A percentile compares a stretch with the other conserved stretches of the same genome.
Conservation (phyloP, 2,888 invertebrate genomes). For the Orthonevra nobilis region DNA sequence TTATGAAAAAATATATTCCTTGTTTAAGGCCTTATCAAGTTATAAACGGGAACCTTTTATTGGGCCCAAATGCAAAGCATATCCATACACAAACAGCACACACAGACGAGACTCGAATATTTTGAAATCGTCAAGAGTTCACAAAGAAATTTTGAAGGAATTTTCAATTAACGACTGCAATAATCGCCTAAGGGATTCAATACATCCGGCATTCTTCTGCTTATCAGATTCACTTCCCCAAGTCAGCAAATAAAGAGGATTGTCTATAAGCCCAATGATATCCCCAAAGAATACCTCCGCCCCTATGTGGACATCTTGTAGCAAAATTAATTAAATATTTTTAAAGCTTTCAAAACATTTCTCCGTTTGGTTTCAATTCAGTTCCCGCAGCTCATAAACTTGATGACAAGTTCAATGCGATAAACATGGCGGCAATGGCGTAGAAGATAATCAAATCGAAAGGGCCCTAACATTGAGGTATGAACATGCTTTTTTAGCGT, state of each 20-base stretch:
- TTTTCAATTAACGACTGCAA: conserved; percentile 19
- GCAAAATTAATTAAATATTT: conserved; percentile 67
- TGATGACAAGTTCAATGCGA: conserved; percentile 49
- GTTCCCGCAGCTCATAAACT: too few relatives aligned
- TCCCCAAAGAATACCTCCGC: conserved; percentile 18
- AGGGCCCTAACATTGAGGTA: conserved; percentile 49
- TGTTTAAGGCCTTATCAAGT: too few relatives aligned
- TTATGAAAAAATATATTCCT: too few relatives aligned
- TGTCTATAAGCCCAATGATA: neutral
- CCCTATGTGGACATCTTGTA: conserved; percentile 44
- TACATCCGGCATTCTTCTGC: neutral
- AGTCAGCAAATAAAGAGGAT: conserved; percentile 38
- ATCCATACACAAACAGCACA: too few relatives aligned
- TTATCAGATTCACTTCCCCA: neutral
- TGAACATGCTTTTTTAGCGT: conserved; percentile 21
- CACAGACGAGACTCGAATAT: too few relatives aligned
- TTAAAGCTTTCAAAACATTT: conserved; percentile 53
- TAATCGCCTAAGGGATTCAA: conserved; percentile 35
- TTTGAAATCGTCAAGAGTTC: too few relatives aligned
- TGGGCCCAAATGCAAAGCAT: too few relatives aligned
- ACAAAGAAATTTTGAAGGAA: conserved; percentile 16
- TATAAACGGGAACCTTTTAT: too few relatives aligned
- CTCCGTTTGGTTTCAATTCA: conserved; percentile 14
- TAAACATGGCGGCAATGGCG: conserved; percentile 32
- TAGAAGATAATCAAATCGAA: too few relatives aligned